Percentiles rank a stretch among this genome's conserved stretches.
Evolutionary conservation across 2,113 vertebrate genomes (phyloP).

Genomic region (Canis aureus): DNA sequence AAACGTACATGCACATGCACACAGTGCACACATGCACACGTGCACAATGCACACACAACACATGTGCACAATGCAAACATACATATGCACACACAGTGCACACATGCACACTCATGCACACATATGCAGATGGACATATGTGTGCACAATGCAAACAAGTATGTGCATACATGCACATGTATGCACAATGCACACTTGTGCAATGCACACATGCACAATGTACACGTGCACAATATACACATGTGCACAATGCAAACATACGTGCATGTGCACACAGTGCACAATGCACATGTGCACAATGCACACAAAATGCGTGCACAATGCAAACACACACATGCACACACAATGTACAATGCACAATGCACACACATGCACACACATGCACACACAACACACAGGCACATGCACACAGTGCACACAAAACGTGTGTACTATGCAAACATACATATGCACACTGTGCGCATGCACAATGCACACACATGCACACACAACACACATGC

Average conservation of each 20-base stretch:
- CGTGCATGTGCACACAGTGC: neutral
- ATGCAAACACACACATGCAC: no score
- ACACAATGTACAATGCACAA: neutral
- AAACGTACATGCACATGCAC: no score
- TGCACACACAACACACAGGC: neutral
- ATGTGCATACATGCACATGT: no score
- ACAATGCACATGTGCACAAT: no score
- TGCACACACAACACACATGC: no score
- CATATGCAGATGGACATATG: neutral
- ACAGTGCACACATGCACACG: no score
- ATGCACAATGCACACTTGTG: no score
- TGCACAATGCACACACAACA: neutral
- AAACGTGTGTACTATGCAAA: no score
- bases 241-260: neutral
- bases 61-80: neutral
- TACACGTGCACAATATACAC: neutral
- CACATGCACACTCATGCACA: neutral
- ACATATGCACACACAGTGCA: no score
- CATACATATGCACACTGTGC: neutral
- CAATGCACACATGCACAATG: no score
- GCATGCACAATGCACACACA: neutral
- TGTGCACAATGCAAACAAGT: neutral
- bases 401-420: no score
- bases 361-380: neutral
- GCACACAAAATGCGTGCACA: neutral